Evolutionary conservation across 2,888 invertebrate species (phyloP), one percentile per base, ranked within the genome.

Genomic region (Athetis lepigone): DNA sequence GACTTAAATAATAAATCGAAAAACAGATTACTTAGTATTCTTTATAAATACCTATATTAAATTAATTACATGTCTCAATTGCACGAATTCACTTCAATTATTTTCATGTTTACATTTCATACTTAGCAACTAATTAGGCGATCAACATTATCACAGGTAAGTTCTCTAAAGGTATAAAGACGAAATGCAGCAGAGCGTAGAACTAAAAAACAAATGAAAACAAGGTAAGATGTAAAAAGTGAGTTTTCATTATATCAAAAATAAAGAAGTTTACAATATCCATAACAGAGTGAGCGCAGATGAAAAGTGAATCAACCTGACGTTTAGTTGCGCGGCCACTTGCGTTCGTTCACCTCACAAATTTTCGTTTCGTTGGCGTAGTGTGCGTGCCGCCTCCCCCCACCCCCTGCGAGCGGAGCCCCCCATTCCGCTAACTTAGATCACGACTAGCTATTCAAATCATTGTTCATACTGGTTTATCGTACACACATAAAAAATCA

Each of bases 241-340:
- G 82, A 86, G 87, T 90, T 92, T 90, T 86, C 84, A 86, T 84
- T 82, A 81, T 69, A 82, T 73, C 80, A 86, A 89, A 89, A 86
- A 84, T 84, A 88, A 87, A 88, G 72, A 85, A 86, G 81, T 79
- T 77, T 78, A 74, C 80, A 84, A 84, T 83, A 85, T 83, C 85
- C 85, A 89, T 87, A 85, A 86, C 90, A 84, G 85, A 91, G 90
- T 89, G 88, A 89, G 82, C 85, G 92, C 89, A 88, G 92, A 94
- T 93, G 94, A 95, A 95, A 95, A 95, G 94, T 95, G 94, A 95
- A 94, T 94, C 94, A 94, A 93, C 90, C 90, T 93, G 92, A 90
- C 88, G 90, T 90, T 92, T 90, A 84, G 88, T 88, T 87, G 90
- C 85, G 92, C 93, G 94, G 95, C 93, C 92, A 93, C 90, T 91